phyloP scores from a whole-genome alignment of 1,140 invertebrate species.

The Drosophila ironensis region DNA sequence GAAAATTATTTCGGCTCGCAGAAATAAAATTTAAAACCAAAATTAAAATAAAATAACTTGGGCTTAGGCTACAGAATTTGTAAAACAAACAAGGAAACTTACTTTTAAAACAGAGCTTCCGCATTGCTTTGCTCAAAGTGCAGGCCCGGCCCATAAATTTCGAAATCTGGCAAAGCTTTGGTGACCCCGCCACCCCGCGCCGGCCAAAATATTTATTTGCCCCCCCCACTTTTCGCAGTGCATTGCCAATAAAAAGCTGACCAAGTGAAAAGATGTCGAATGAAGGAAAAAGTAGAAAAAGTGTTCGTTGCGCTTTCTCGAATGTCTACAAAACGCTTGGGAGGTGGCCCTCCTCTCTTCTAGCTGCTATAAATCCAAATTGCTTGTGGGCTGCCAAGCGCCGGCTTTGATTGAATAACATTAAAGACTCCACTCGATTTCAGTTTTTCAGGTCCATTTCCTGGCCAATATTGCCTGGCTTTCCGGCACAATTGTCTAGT shows the following conservation, averaged over 20 bases:
- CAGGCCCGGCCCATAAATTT: slow-evolving; percentile 36
- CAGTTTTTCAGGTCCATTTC: slow-evolving; percentile 3
- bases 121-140: no score
- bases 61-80: no score
- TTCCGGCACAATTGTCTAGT: no score
- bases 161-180: slow-evolving; percentile 24
- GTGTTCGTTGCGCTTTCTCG: slow-evolving; percentile 41
- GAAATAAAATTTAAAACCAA: no score
- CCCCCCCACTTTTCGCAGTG: slow-evolving; percentile 12
- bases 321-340: slow-evolving; percentile 8
- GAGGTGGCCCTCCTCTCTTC: no score
- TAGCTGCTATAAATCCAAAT: slow-evolving; percentile 53
- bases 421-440: slow-evolving; percentile 27
- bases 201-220: slow-evolving; percentile 21
- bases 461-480: no score
- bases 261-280: slow-evolving; percentile 30
- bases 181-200: background rate
- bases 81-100: no score
- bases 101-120: no score
- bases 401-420: slow-evolving; percentile 57
- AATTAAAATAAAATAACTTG: no score
- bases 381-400: slow-evolving; percentile 51
- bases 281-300: slow-evolving; percentile 19
- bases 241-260: slow-evolving; percentile 55
- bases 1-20: no score